Evolutionary conservation across 2,797 vertebrate species (phyloP).

Genomic region (Nasua narica): DNA sequence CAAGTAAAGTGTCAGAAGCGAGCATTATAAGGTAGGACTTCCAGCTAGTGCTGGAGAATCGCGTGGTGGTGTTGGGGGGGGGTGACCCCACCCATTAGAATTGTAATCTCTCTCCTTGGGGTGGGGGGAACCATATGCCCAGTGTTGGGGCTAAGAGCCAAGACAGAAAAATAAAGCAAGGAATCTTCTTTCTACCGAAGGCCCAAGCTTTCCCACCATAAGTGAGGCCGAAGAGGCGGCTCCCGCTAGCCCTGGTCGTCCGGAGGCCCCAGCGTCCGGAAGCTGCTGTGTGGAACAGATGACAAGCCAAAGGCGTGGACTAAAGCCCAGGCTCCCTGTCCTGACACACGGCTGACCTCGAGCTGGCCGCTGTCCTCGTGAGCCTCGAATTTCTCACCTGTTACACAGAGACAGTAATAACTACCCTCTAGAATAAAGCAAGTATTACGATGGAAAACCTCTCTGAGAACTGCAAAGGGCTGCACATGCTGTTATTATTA

Average conservation of each 20-base stretch:
- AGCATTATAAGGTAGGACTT: neutral
- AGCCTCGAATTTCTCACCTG: neutral
- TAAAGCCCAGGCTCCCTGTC: neutral
- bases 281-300: neutral
- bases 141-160: neutral
- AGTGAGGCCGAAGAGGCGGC: neutral
- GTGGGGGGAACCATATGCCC: neutral
- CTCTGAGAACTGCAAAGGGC: neutral
- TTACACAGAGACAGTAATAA: neutral
- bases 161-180: neutral
- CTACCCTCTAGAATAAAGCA: fast-evolving
- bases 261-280: neutral
- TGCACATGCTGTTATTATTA: too few species aligned
- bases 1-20: neutral
- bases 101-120: neutral
- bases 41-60: neutral
- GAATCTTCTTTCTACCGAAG: neutral
- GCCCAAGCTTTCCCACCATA: neutral
- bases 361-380: neutral
- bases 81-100: neutral
- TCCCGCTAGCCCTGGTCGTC: neutral
- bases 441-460: neutral
- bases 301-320: fast-evolving
- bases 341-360: neutral
- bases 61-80: neutral